A percentile compares a stretch with the other conserved stretches of the same genome.
phyloP scores from a whole-genome alignment of 2,888 invertebrate genomes.

The Prosopocoilus inquinatus region DNA sequence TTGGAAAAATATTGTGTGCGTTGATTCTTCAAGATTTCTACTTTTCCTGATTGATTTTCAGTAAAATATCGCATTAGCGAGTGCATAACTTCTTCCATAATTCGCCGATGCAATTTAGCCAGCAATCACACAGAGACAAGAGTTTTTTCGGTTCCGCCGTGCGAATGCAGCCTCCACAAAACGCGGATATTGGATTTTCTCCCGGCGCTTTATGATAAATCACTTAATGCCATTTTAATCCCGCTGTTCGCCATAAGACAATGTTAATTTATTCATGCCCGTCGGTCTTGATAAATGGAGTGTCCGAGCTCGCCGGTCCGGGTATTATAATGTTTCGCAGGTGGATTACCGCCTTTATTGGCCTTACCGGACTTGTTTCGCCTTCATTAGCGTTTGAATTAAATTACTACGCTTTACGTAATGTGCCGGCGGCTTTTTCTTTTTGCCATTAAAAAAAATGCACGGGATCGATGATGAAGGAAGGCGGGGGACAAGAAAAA shows the following conservation, averaged over 20 bases:
- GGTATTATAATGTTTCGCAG: conserved; percentile 32
- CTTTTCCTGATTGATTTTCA: too few relatives aligned
- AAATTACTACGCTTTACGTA: conserved; percentile 11
- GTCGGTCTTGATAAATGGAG: conserved; percentile 44
- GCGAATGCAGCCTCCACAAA: conserved; percentile 29
- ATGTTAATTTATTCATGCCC: conserved; percentile 46
- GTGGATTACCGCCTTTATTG: conserved; percentile 23
- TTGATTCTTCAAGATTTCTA: too few relatives aligned
- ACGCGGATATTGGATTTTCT: conserved; percentile 44
- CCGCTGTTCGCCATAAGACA: conserved; percentile 42
- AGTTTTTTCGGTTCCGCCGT: background rate
- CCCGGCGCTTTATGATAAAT: conserved; percentile 43
- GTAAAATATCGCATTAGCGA: too few relatives aligned
- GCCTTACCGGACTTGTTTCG: conserved; percentile 8
- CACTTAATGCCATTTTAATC: conserved; percentile 44
- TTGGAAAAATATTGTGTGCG: too few relatives aligned
- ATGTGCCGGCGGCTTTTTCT: background rate
- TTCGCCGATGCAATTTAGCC: conserved; percentile 2
- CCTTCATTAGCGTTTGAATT: conserved; percentile 12
- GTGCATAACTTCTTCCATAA: too few relatives aligned
- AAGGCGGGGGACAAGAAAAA: too few relatives aligned
- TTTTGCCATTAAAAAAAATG: too few relatives aligned
- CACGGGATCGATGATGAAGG: too few relatives aligned
- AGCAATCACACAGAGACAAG: conserved; percentile 8
- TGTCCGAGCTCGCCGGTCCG: conserved; percentile 37